Conservation (phyloP, 2,888 invertebrate genomes). For the Amorpha juglandis region DNA sequence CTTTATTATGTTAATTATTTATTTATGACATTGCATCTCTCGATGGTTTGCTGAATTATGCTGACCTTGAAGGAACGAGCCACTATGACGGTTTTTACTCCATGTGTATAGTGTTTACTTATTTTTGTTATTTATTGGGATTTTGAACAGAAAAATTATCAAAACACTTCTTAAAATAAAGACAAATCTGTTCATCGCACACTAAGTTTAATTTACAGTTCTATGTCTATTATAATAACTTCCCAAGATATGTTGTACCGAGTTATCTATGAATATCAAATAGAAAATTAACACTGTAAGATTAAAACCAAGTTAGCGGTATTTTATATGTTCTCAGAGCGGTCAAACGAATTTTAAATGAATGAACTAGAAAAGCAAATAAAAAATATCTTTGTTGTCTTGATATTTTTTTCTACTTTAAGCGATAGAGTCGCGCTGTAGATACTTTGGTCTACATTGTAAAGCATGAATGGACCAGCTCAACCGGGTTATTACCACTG, state of each 20-base stretch:
- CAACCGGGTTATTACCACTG: too few relatives aligned
- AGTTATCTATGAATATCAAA: conserved; percentile 44
- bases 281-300: conserved; percentile 39
- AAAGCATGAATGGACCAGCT: too few relatives aligned
- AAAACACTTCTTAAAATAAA: neutral
- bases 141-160: neutral
- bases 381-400: neutral
- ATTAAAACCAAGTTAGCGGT: conserved; percentile 56
- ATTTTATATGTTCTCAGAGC: conserved; percentile 56
- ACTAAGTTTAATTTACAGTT: conserved; percentile 6
- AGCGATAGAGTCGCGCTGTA: too few relatives aligned
- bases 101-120: too few relatives aligned
- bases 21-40: too few relatives aligned
- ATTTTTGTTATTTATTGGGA: too few relatives aligned
- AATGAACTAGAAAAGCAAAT: neutral
- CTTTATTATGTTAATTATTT: too few relatives aligned
- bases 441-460: too few relatives aligned
- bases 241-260: conserved; percentile 32
- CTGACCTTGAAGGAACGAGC: too few relatives aligned
- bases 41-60: too few relatives aligned
- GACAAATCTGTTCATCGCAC: neutral
- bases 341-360: conserved; percentile 32
- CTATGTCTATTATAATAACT: conserved; percentile 9
- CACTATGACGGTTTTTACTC: too few relatives aligned
- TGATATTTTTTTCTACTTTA: neutral